These are phyloP conservation scores for Pharmacophagus antenor DNA, from an alignment of 2,888 invertebrate species.

Conservation along the genomic window DNA sequence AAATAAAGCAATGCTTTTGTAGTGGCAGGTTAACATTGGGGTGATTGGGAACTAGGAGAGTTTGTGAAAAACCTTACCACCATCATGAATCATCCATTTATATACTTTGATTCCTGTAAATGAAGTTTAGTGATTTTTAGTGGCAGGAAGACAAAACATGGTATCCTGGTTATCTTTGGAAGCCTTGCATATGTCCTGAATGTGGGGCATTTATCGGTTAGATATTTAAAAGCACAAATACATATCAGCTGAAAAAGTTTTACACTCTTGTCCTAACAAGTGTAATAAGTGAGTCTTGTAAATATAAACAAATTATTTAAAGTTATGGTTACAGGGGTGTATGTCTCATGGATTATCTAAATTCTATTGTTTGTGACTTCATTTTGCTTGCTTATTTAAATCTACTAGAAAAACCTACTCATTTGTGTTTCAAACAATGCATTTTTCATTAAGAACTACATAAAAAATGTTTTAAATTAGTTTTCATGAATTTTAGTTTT, in stretches of 20 bases:
- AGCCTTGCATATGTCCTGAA: slow-evolving; percentile 78
- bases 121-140: slow-evolving; percentile 54
- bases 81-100: no score
- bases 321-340: slow-evolving; percentile 30
- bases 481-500: no score
- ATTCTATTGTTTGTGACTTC: neutral
- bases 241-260: slow-evolving; percentile 42
- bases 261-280: slow-evolving; percentile 53
- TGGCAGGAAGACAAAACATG: slow-evolving; percentile 78
- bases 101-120: neutral
- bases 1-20: no score
- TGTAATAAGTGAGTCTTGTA: slow-evolving; percentile 61
- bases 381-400: neutral
- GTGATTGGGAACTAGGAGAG: neutral
- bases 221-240: slow-evolving; percentile 66
- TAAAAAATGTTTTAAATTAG: no score
- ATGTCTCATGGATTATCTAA: no score
- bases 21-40: no score
- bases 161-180: slow-evolving; percentile 83
- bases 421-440: neutral
- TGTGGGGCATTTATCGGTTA: slow-evolving; percentile 81
- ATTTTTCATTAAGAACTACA: no score
- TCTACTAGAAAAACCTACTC: neutral
- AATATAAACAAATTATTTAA: slow-evolving; percentile 42
- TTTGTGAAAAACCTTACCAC: no score